Percentiles rank a stretch among this genome's conserved stretches.
phyloP scores from a whole-genome alignment of 2,113 vertebrate species.

The Neogobius melanostomus region DNA sequence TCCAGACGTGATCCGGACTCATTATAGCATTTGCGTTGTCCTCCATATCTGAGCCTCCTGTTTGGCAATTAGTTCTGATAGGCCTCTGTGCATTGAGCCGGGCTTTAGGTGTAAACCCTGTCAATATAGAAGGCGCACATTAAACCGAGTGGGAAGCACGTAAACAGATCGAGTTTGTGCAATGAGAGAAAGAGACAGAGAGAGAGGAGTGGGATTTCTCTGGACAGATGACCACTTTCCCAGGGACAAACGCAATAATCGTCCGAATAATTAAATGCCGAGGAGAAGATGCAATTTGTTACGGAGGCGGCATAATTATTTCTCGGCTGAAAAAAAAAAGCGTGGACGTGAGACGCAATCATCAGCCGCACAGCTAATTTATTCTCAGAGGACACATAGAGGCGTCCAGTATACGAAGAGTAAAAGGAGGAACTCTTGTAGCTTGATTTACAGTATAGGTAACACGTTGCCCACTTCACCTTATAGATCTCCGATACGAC shows the following conservation, averaged over 20 bases:
- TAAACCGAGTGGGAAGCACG: constrained; percentile 41
- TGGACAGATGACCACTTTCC: constrained; percentile 5
- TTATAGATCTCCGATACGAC: too few relatives aligned
- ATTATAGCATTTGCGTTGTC: constrained; percentile 4
- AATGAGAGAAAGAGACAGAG: background rate
- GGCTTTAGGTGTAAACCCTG: constrained; percentile 52
- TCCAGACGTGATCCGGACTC: background rate
- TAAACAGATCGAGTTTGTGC: constrained; percentile 39
- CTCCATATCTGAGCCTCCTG: constrained; percentile 34
- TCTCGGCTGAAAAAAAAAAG: background rate
- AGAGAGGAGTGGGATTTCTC: background rate
- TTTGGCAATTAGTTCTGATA: constrained; percentile 44
- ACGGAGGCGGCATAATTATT: background rate
- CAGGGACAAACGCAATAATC: constrained; percentile 11
- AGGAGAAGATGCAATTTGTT: background rate
- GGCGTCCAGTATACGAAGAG: too few relatives aligned
- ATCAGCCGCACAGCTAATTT: background rate
- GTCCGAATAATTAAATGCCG: constrained; percentile 18
- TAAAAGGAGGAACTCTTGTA: too few relatives aligned
- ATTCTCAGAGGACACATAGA: background rate
- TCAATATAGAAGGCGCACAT: constrained; percentile 53
- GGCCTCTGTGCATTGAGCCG: constrained; percentile 52
- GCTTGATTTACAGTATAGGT: too few relatives aligned
- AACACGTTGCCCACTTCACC: too few relatives aligned
- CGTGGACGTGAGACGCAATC: background rate